Conservation (phyloP, 2,113 vertebrate genomes). For the Bubo scandiacus region DNA sequence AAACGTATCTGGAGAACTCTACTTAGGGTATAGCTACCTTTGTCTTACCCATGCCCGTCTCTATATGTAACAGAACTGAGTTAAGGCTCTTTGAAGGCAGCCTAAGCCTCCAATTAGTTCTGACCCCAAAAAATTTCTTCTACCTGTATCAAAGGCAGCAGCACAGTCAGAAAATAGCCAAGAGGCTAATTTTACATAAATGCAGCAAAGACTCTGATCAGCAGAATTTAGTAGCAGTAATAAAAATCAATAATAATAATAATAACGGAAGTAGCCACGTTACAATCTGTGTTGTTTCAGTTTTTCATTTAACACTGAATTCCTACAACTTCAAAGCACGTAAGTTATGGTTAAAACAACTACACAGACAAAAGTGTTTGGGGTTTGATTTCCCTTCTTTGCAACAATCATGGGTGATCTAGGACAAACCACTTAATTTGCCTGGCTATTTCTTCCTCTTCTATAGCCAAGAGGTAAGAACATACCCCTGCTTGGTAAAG, state of each 20-base stretch:
- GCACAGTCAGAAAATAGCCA: not conserved
- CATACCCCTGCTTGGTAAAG: not conserved
- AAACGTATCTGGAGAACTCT: not conserved
- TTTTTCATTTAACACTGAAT: not conserved
- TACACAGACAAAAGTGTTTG: not conserved
- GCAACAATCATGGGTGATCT: not conserved
- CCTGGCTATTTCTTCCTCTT: not conserved
- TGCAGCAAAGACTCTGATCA: not conserved
- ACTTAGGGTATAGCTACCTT: not conserved
- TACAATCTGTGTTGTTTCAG: not conserved
- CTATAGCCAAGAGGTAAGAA: not conserved
- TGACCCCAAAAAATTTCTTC: not conserved
- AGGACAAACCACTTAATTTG: not conserved
- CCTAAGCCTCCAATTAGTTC: not conserved
- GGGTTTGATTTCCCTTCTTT: not conserved
- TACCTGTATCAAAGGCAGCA: not conserved
- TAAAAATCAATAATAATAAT: not conserved
- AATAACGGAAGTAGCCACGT: not conserved
- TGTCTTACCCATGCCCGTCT: not conserved
- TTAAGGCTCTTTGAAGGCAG: not conserved
- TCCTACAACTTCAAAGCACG: not conserved
- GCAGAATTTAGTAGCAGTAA: not conserved
- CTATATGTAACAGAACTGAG: not conserved
- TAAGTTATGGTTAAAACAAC: not conserved
- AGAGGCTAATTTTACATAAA: not conserved